A percentile compares a stretch with the other conserved stretches of the same genome.
These are phyloP conservation scores for Sebastes iracundus DNA, from an alignment of 2,797 vertebrate species.

Conservation along the genomic window DNA sequence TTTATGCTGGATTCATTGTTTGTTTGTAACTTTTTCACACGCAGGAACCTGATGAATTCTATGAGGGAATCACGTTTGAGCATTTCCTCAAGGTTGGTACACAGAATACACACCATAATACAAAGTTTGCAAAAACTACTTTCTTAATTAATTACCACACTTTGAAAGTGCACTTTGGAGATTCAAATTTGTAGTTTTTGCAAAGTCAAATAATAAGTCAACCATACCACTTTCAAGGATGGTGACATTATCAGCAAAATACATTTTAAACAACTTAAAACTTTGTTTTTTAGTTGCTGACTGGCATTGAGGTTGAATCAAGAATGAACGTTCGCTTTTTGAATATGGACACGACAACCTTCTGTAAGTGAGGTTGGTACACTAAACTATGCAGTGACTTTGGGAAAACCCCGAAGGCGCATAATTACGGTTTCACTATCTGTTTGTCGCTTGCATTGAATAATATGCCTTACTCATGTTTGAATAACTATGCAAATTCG, in stretches of 20 bases:
- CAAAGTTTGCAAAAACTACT: background rate
- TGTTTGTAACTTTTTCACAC: slow-evolving; percentile 8
- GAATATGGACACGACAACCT: slow-evolving; percentile 88
- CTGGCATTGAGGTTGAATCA: slow-evolving; percentile 92
- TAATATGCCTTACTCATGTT: slow-evolving; percentile 50
- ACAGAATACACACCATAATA: background rate
- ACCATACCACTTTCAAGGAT: background rate
- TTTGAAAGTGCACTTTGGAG: background rate
- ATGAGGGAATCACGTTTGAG: slow-evolving; percentile 96
- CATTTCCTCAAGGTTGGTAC: slow-evolving; percentile 93
- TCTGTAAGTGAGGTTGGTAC: slow-evolving; percentile 86
- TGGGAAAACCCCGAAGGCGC: background rate
- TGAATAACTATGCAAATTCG: slow-evolving; percentile 71
- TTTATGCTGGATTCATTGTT: background rate
- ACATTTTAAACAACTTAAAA: slow-evolving; percentile 1
- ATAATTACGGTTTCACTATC: slow-evolving; percentile 1
- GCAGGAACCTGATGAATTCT: slow-evolving; percentile 93
- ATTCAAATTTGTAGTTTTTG: background rate
- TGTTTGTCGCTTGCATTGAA: slow-evolving; percentile 20
- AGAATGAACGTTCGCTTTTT: slow-evolving; percentile 94
- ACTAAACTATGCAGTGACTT: background rate
- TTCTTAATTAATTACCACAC: background rate
- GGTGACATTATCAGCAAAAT: background rate
- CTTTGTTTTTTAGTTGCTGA: slow-evolving; percentile 87
- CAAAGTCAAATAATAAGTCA: background rate